Evolutionary conservation across 2,113 vertebrate genomes (phyloP), one percentile per base, ranked within the genome.

Genomic region (Pollachius pollachius): DNA sequence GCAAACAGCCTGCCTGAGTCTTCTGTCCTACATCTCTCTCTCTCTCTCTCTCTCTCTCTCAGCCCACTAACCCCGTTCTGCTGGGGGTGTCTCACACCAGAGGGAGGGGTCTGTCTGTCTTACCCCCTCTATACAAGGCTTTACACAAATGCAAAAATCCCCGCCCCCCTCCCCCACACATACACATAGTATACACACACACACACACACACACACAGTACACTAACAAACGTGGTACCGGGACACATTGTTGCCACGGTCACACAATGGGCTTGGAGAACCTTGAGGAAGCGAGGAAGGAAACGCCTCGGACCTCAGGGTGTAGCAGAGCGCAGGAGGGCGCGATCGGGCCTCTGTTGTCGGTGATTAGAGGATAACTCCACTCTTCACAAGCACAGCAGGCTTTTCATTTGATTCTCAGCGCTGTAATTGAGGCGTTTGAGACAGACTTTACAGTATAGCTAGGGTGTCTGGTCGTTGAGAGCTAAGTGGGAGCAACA

Each of bases 381-480:
- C 23, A 79, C 70, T 9, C 6, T 12, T 48, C 11, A 48, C 74
- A 72, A 64, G 73, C 74, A 75, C 52, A 69, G 71, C 78, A 65
- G 72, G 75, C 79, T 77, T 75, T 82, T 82, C 84, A 68, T 84
- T 84, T 75, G 78, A 15, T 62, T 71, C 68, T 76, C 76, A 79
- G 41, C 37, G 64, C 15, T 34, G n/a, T 15, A 7, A 76, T 69
- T 73, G 54, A 68, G 65, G 65, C 17, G n/a, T 48, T 13, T 48
- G 12, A 48, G 41, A 48, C 41, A 7, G 11, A 48, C 8, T 48
- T 0, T 1, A 48, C 23, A 1, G 23, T 23, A 23, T 48, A 48
- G 41, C 41, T 48, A 48, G 8, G 41, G 41, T 48, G 41, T 48
- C 41, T 48, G 41, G 41, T 9, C 2, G 41, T 48, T 48, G 41